Evolutionary conservation across 1,140 invertebrate genomes (phyloP).

Genomic region (Drosophila asahinai): DNA sequence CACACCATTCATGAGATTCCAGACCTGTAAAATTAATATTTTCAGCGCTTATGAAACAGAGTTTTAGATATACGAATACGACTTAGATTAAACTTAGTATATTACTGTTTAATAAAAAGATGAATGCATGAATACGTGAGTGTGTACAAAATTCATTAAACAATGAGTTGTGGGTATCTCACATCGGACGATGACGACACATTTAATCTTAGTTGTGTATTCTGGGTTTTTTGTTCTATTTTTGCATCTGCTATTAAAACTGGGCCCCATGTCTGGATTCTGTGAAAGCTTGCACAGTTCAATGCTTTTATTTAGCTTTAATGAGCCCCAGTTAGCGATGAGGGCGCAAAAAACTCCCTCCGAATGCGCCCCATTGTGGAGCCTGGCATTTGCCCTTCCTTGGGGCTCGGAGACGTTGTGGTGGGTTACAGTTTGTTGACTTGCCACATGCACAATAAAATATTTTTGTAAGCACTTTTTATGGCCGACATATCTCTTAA

Average conservation of each 20-base stretch:
- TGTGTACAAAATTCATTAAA: neutral
- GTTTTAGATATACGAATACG: no score
- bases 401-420: slow-evolving; percentile 9
- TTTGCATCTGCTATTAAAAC: slow-evolving; percentile 3
- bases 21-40: no score
- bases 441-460: slow-evolving; percentile 68
- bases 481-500: slow-evolving; percentile 65
- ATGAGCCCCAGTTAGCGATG: slow-evolving; percentile 41
- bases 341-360: slow-evolving; percentile 17
- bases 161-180: neutral
- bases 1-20: no score
- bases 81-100: no score
- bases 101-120: no score
- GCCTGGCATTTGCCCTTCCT: slow-evolving; percentile 9
- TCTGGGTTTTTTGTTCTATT: neutral
- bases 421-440: slow-evolving; percentile 64
- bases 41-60: no score
- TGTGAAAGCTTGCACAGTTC: slow-evolving; percentile 33
- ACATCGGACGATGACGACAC: neutral
- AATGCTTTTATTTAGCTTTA: slow-evolving; percentile 47
- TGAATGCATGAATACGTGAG: no score
- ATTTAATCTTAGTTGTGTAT: neutral
- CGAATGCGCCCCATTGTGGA: slow-evolving; percentile 51
- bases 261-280: slow-evolving; percentile 4
- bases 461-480: slow-evolving; percentile 69